Base-by-base conservation (phyloP, 2,888 invertebrate genomes). In the Philereme vetulata region DNA sequence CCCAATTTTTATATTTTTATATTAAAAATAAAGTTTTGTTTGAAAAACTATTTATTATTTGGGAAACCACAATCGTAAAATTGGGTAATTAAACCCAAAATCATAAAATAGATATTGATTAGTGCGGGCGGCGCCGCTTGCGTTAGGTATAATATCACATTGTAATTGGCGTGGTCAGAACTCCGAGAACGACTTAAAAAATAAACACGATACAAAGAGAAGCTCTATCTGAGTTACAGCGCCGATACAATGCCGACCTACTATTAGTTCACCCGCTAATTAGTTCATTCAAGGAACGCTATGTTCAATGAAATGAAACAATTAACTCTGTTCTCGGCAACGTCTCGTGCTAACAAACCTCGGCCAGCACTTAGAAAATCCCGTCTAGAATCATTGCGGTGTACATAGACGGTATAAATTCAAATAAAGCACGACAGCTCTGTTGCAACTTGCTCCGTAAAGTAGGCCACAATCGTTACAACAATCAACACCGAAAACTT, bases 121-220 rank as follows among this genome's bases (percentile, higher is more conserved):
- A 69, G 66, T 67, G 60, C 65, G 66, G 48, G 59, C 65, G 65
- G 72, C 71, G 70, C 70, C 69, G 76, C 70, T 79, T 78, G 76
- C 77, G 72, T 75, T 80, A n/a, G n/a, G n/a, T n/a, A 74, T 69
- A 82, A 76, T 82, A 86, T 77, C 82, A 76, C 77, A 75, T 70
- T 73, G 76, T 80, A 85, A 88, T 88, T 85, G 84, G 75, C 76
- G 76, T 73, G 72, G 71, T 64, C 73, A 67, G 65, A 71, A 68
- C 80, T 81, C 78, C 69, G 68, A 65, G 81, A 84, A 83, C 71
- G 71, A 82, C 88, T 85, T 81, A 78, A 80, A 88, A 84, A 83
- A 85, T 81, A 88, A 89, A 90, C 87, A 88, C 75, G 72, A 77
- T 70, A 90, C 87, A 91, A 90, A 84, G 90, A 81, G 76, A 72